Conservation (phyloP, 2,113 vertebrate species). For the Triplophysa siluroides region DNA sequence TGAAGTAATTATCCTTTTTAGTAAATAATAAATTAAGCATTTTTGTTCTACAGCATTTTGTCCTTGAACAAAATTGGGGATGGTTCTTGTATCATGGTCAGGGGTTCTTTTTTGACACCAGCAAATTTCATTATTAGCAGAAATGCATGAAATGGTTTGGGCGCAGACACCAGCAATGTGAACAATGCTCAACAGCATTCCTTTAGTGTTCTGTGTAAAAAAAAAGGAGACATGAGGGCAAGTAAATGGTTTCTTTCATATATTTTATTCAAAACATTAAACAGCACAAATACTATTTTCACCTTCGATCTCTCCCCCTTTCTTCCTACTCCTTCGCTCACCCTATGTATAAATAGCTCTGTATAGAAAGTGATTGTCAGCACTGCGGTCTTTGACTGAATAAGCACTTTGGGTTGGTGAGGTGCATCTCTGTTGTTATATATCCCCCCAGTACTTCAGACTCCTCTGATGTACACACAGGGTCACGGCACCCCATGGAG, state of each 20-base stretch:
- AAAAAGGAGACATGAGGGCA: neutral
- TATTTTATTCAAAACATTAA: neutral
- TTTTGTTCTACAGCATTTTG: too few relatives aligned
- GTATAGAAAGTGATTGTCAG: slow-evolving; percentile 24
- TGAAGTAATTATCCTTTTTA: too few relatives aligned
- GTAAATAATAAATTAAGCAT: too few relatives aligned
- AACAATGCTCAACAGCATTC: neutral
- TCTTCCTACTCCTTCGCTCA: slow-evolving; percentile 5
- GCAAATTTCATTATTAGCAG: neutral
- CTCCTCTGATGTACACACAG: slow-evolving; percentile 47
- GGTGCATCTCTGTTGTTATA: neutral
- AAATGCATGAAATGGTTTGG: neutral
- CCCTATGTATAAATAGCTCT: slow-evolving; percentile 1
- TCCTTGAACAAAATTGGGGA: too few relatives aligned
- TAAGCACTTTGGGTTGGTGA: slow-evolving; percentile 11
- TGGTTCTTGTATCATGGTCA: neutral
- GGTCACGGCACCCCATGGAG: slow-evolving; percentile 52
- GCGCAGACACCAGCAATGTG: too few relatives aligned
- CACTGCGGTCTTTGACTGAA: neutral
- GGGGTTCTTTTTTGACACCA: neutral
- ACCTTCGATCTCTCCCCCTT: neutral
- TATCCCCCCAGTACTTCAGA: slow-evolving; percentile 1
- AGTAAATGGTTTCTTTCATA: neutral
- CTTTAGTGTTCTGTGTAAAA: neutral
- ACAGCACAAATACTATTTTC: neutral